Evolutionary conservation across 1,140 invertebrate genomes (phyloP).

Genomic region (Pollicipes pollicipes): DNA sequence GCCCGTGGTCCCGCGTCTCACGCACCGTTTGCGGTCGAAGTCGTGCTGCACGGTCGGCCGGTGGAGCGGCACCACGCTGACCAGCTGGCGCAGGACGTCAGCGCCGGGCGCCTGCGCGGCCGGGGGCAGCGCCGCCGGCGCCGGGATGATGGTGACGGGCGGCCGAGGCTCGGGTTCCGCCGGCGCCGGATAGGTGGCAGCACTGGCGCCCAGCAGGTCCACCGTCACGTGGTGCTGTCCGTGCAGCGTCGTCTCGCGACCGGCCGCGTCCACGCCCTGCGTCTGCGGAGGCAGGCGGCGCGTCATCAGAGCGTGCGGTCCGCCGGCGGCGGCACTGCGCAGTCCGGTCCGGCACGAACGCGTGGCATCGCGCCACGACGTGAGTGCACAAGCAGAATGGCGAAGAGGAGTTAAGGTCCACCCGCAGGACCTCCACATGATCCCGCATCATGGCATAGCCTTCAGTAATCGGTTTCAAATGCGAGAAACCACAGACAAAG

Average conservation of each 20-base stretch:
- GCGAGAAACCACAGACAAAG: too few species aligned
- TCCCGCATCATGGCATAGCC: too few species aligned
- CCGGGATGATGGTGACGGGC: not conserved
- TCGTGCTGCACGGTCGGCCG: slow-evolving; percentile 7
- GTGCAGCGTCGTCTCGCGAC: not conserved
- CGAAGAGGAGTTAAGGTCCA: too few species aligned
- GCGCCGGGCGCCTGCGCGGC: not conserved
- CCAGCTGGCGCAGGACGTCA: slow-evolving; percentile 6
- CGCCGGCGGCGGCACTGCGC: too few species aligned
- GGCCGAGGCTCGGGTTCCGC: not conserved
- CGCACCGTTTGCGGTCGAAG: slow-evolving; percentile 6
- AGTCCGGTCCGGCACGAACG: too few species aligned
- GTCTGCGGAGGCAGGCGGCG: too few species aligned
- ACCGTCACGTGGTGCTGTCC: slow-evolving; percentile 13
- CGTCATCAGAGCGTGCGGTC: too few species aligned
- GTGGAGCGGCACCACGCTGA: slow-evolving; percentile 8
- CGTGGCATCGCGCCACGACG: too few species aligned
- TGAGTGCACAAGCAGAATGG: too few species aligned
- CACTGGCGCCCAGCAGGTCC: slow-evolving; percentile 7
- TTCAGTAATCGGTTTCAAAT: too few species aligned
- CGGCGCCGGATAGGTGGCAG: slow-evolving; percentile 1
- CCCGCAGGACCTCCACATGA: too few species aligned
- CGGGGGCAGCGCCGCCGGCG: too few species aligned
- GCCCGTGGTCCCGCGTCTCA: not conserved
- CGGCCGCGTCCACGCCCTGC: not conserved